Evolutionary conservation across 2,888 invertebrate genomes (phyloP).

Genomic region (Apamea epomidion): DNA sequence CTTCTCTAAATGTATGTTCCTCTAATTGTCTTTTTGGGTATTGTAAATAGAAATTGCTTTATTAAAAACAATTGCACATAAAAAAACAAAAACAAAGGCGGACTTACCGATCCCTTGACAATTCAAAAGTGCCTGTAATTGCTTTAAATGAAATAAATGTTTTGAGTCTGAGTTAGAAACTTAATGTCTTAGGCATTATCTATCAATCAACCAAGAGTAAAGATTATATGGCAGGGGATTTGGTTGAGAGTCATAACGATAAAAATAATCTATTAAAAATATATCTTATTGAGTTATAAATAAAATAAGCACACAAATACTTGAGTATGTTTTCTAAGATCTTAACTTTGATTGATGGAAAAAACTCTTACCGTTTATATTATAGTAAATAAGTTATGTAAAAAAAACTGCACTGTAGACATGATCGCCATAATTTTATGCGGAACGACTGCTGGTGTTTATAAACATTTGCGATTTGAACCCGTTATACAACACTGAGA

Average conservation of each 20-base stretch:
- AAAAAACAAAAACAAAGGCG: not conserved
- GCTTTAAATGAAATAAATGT: not conserved
- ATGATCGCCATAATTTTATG: too few species aligned
- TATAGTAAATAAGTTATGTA: too few species aligned
- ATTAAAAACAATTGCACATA: too few species aligned
- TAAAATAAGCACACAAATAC: not conserved
- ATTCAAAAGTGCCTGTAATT: not conserved
- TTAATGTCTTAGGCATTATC: not conserved
- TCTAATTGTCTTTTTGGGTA: not conserved
- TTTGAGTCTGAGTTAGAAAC: too few species aligned
- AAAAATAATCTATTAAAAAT: not conserved
- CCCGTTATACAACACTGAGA: not conserved
- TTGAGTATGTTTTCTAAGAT: not conserved
- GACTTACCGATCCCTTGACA: not conserved
- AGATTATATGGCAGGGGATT: not conserved
- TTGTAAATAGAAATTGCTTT: too few species aligned
- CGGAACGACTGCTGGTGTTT: not conserved
- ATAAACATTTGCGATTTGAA: too few species aligned
- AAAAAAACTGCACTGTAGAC: too few species aligned
- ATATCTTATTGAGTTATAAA: not conserved
- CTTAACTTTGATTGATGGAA: too few species aligned
- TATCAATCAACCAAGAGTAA: not conserved
- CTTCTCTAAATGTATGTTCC: not conserved
- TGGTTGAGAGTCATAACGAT: not conserved
- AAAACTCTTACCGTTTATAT: too few species aligned